Conservation (phyloP, 2,113 vertebrate genomes). For the Cyphomyrus plagiostoma region DNA sequence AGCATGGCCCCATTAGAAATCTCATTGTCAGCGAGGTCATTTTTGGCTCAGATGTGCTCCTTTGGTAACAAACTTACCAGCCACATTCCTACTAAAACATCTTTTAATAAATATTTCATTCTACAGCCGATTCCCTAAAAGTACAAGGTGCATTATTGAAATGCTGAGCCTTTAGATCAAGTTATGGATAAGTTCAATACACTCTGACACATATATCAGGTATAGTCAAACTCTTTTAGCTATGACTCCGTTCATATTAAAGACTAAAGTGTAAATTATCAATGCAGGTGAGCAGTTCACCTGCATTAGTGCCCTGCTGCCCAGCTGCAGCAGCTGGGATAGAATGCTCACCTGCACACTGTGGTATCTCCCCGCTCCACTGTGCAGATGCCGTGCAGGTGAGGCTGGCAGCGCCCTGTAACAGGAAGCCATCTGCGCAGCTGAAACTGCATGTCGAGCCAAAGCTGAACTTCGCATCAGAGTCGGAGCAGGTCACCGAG, state of each 20-base stretch:
- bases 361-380: constrained; percentile 58
- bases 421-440: constrained; percentile 56
- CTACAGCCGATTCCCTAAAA: background rate
- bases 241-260: background rate
- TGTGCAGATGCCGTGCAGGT: constrained; percentile 51
- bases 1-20: background rate
- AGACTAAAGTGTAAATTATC: background rate
- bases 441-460: constrained; percentile 62
- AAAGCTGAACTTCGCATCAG: constrained; percentile 49
- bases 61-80: background rate
- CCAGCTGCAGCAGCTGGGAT: background rate
- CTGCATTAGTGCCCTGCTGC: background rate
- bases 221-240: background rate
- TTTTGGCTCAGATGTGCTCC: background rate
- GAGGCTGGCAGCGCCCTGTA: constrained; percentile 46
- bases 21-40: no score
- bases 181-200: background rate
- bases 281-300: background rate
- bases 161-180: background rate
- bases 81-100: background rate
- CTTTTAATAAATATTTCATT: background rate
- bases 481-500: constrained; percentile 54
- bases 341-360: constrained; percentile 31
- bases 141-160: background rate
- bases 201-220: background rate